Evolutionary conservation across 1,140 invertebrate species (phyloP).

Genomic region (Drosophila fuyamai): DNA sequence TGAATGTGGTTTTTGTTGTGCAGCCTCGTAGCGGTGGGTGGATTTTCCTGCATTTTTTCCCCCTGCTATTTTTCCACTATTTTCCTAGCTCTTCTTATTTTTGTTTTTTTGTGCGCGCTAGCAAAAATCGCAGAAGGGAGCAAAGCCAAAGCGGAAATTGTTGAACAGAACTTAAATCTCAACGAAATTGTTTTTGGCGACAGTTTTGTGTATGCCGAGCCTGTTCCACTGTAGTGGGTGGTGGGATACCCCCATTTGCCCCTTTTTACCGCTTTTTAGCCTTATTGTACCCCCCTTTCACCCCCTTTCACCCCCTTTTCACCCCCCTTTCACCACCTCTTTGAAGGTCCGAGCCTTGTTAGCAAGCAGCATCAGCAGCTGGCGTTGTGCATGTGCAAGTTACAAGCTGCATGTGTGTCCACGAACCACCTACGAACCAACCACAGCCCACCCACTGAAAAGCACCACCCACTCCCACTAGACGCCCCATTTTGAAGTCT

Average conservation of each 20-base stretch:
- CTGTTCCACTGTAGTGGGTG: slow-evolving; percentile 27
- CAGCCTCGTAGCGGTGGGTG: slow-evolving; percentile 3
- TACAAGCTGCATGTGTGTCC: slow-evolving; percentile 63
- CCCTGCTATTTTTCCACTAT: slow-evolving; percentile 3
- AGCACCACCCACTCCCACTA: neutral
- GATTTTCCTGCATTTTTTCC: slow-evolving; percentile 1
- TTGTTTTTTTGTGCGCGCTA: slow-evolving; percentile 16
- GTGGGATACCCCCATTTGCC: neutral
- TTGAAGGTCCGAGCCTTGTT: slow-evolving; percentile 56
- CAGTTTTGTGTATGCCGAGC: slow-evolving; percentile 63
- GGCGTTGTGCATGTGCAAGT: slow-evolving; percentile 60
- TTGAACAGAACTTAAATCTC: slow-evolving; percentile 80
- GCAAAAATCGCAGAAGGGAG: slow-evolving; percentile 23
- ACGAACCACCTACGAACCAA: neutral
- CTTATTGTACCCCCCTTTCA: too few relatives aligned
- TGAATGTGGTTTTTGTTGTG: slow-evolving; percentile 71
- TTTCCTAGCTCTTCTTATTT: slow-evolving; percentile 14
- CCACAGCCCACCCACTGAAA: neutral
- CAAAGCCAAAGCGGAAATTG: slow-evolving; percentile 68
- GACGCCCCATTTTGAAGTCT: neutral
- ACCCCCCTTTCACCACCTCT: neutral
- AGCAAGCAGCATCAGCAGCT: slow-evolving; percentile 55
- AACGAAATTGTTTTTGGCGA: slow-evolving; percentile 81
- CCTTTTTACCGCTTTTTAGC: neutral
- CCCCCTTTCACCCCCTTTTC: neutral